Percentiles rank a stretch among this genome's conserved stretches.
These are phyloP conservation scores for Metacarcinus magister DNA, from an alignment of 2,888 invertebrate species.

Conservation along the genomic window DNA sequence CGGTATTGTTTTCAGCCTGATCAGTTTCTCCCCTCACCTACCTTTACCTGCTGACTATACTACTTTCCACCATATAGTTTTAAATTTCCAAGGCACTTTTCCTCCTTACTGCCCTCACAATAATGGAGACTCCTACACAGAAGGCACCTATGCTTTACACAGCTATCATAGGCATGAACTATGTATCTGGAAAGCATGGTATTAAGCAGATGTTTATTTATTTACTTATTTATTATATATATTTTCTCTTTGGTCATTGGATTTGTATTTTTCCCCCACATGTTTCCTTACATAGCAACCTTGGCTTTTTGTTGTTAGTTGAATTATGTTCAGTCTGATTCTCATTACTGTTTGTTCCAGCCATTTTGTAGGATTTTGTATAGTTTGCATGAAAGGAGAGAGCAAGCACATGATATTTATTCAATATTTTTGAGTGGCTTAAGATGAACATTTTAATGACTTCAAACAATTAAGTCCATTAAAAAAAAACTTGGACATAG, in stretches of 20 bases:
- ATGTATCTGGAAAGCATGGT: neutral
- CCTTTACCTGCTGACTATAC: neutral
- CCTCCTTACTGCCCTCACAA: neutral
- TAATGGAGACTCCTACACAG: neutral
- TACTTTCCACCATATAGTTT: neutral
- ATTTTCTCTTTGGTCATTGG: neutral
- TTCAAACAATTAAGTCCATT: neutral
- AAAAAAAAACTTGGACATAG: neutral
- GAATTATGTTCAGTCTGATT: neutral
- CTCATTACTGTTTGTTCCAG: neutral
- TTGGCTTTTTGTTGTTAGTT: neutral
- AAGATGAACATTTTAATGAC: neutral
- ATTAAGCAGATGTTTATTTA: neutral
- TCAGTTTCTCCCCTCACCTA: neutral
- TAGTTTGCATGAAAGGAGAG: slow-evolving; percentile 41
- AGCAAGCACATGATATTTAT: neutral
- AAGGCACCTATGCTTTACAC: neutral
- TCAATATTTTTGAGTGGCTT: neutral
- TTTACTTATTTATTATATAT: neutral
- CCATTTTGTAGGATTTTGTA: slow-evolving; percentile 16
- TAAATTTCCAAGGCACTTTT: neutral
- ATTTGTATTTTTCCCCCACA: neutral
- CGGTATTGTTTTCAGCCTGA: neutral
- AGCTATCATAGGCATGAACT: slow-evolving; percentile 3
- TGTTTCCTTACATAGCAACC: neutral